Conservation (phyloP, 2,888 invertebrate genomes). For the Cremastinae sp. region DNA sequence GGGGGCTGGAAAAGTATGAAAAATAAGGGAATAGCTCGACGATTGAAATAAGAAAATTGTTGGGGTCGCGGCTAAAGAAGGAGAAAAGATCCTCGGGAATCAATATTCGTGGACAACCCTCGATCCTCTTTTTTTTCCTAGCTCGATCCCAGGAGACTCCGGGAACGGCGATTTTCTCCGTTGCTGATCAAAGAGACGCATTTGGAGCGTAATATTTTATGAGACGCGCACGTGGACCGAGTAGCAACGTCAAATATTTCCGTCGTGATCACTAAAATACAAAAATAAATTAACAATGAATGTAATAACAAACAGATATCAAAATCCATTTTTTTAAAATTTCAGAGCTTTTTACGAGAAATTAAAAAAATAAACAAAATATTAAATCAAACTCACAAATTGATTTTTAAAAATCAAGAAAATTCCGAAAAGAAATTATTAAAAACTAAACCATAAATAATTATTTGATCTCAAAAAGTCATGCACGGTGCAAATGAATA, state of each 20-base stretch:
- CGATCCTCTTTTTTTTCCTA: slow-evolving; percentile 33
- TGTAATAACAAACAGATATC: too few species aligned
- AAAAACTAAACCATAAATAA: too few species aligned
- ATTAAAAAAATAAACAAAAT: not conserved
- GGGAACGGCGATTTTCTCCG: slow-evolving; percentile 74
- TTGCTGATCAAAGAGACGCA: slow-evolving; percentile 75
- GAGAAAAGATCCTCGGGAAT: slow-evolving; percentile 47
- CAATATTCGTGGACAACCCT: slow-evolving; percentile 50
- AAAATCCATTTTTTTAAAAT: too few species aligned
- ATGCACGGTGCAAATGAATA: too few species aligned
- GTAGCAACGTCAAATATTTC: slow-evolving; percentile 17
- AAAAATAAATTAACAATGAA: too few species aligned
- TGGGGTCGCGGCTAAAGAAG: slow-evolving; percentile 50
- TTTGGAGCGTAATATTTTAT: slow-evolving; percentile 73
- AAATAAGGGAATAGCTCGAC: slow-evolving; percentile 17
- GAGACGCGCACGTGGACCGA: slow-evolving; percentile 62
- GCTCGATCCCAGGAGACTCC: slow-evolving; percentile 68
- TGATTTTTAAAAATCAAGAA: too few species aligned
- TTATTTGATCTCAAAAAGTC: too few species aligned
- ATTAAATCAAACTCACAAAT: too few species aligned
- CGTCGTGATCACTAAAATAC: too few species aligned
- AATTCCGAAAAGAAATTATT: too few species aligned
- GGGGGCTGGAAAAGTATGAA: not conserved
- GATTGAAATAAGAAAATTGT: slow-evolving; percentile 55
- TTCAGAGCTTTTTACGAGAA: not conserved